Base-by-base conservation (phyloP, 2,113 vertebrate genomes). In the Ceyx cyanopectus region DNA sequence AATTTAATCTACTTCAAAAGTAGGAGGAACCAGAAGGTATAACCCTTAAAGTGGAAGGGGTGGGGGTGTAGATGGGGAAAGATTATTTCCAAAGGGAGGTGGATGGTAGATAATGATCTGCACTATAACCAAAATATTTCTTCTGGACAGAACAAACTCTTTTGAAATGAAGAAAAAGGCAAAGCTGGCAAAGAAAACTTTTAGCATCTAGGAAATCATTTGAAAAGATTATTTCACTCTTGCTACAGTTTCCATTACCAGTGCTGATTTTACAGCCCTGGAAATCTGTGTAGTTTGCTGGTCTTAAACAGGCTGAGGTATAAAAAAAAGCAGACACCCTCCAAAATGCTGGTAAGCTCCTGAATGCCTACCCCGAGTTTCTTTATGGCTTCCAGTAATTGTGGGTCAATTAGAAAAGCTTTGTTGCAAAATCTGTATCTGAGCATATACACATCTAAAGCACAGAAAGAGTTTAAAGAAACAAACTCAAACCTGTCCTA, bases 401-500 rank as follows among this genome's bases (percentile, higher is more conserved):
- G 29, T 15, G 15, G 23, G 37, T 34, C 32, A 53, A 17, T 74
- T 66, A 58, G 16, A 80, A 56, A 90, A 60, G 20, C 11, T 82
- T 63, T 67, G 7, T 48, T 86, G 37, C 60, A 50, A 61, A 91
- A 62, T 14, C 53, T 41, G 7, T 32, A 13, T 32, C 20, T 15
- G 8, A 75, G 45, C 41, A 48, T 3, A 45, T 3, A n/a, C 26
- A 53, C 23, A 22, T 40, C 24, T 65, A 61, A 76, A 82, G 78
- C 41, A 50, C 1, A 1, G 7, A 63, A 24, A 63, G 41, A 56
- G 54, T 62, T 70, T 81, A 65, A 85, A 84, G 48, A 81, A 67
- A 50, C 48, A 91, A 84, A 87, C 27, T 24, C 63, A 73, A 93
- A 82, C 58, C 58, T 80, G 70, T 73, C 34, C 79, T 37, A 66